phyloP scores from a whole-genome alignment of 1,140 invertebrate genomes.

The Potamilus streckersoni region DNA sequence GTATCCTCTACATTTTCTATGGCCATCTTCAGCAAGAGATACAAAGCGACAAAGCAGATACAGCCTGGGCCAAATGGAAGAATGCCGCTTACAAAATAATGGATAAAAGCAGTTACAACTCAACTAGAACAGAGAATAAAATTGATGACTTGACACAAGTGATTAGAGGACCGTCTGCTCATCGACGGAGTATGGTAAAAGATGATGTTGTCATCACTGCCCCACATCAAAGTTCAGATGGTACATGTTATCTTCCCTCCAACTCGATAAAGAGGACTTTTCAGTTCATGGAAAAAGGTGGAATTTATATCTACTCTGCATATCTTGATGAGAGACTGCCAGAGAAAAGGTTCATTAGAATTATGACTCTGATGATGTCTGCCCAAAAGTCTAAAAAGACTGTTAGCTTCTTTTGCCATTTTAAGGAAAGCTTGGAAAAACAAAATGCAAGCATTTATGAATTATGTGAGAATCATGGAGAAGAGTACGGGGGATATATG shows the following conservation, averaged over 20 bases:
- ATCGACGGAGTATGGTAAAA: too few species aligned
- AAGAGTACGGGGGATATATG: conserved; percentile 57
- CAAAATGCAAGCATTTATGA: conserved; percentile 34
- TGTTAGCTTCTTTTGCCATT: conserved; percentile 33
- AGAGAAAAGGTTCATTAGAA: conserved; percentile 21
- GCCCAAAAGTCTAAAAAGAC: conserved; percentile 20
- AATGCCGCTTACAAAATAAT: too few species aligned
- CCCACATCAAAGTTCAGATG: too few species aligned
- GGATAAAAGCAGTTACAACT: too few species aligned
- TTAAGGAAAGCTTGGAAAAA: conserved; percentile 8
- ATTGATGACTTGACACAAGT: too few species aligned
- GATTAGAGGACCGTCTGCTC: too few species aligned
- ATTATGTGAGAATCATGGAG: conserved; percentile 64
- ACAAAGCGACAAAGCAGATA: too few species aligned
- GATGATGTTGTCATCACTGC: too few species aligned
- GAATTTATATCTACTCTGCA: conserved; percentile 44
- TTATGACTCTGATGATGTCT: conserved; percentile 35
- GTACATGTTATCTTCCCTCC: conserved; percentile 11
- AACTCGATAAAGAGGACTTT: conserved; percentile 19
- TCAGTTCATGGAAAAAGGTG: conserved; percentile 17
- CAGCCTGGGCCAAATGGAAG: too few species aligned
- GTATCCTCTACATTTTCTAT: conserved; percentile 43
- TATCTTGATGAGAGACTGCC: conserved; percentile 35
- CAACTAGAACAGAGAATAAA: too few species aligned
- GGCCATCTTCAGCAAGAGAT: conserved; percentile 42